Base-by-base conservation (phyloP, 2,888 invertebrate genomes). In the Ophion ventricosus region DNA sequence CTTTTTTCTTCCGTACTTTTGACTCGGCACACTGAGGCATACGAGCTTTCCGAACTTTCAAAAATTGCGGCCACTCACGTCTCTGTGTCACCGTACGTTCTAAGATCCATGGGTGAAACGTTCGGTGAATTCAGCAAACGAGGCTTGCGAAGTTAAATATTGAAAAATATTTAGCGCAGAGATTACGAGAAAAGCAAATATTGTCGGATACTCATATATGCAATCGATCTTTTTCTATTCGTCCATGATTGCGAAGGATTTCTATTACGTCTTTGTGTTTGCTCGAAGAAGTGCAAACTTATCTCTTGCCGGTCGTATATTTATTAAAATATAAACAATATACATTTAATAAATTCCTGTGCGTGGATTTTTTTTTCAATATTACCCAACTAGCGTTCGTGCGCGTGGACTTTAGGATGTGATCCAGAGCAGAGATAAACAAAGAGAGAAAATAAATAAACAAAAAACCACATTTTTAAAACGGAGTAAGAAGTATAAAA, bases 41-140 rank as follows among this genome's bases (percentile, higher is more conserved):
- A 74, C 82, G 79, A 77, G 70, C 84, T 86, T 85, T 83, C 84
- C 82, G 85, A 83, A 88, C 89, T 88, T 87, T 87, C 88, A 86
- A 85, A 86, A 87, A 78, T 77, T 72, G 61, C 20, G 61, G 77
- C 73, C 80, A 25, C 74, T 64, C 57, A 40, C 56, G 20, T 7
- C 11, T 20, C 17, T 14, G 20, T 35, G 54, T 35, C 40, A 40
- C 11, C 14, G 23, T 25, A 10, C 8, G 25, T 17, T 25, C 40
- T 23, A 56, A 70, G 25, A 8, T 43, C 63, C 64, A 57, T 29
- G 29, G 72, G 20, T 43, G 64, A 66, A 72, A 73, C 72, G 57
- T 66, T 66, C 29, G 26, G 11, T 49, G 25, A 14, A 26, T 54
- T 59, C 40, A 29, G 8, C 26, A n/a, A 56, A 26, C 4, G n/a